Evolutionary conservation across 2,888 invertebrate genomes (phyloP), one percentile per base, ranked within the genome.

Genomic region (Parapristionchus giblindavisi): DNA sequence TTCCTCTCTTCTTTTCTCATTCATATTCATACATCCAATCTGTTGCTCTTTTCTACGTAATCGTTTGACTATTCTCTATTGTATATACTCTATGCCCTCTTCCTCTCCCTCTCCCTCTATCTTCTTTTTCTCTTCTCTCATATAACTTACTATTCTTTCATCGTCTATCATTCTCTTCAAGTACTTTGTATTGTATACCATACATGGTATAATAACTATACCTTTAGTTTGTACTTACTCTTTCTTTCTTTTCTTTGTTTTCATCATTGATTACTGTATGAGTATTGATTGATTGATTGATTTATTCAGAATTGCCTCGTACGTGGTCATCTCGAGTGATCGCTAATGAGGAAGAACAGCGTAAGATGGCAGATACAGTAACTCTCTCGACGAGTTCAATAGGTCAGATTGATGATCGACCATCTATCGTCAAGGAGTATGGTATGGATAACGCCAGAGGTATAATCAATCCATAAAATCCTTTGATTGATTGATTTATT

Each of bases 41-140:
- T n/a, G n/a, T n/a, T n/a, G n/a, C n/a, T n/a, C 60, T 36, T 21
- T 60, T 60, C 60, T 60, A 36, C 60, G 34, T 60, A 36, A 60
- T 60, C 60, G 34, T 34, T 11, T 1, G 60, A 60, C 21, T 5
- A 21, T 14, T 8, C 17, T 17, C 8, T 14, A 17, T 43, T 14
- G 43, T 43, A 14, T 17, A 14, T 43, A 43, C 43, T 17, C 17
- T 17, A 17, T 17, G 8, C 43, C 17, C 43, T 43, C 43, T 43
- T 17, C 43, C 43, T 43, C 11, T 43, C 17, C 43, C 43, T 43
- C 43, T 14, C 17, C 43, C 43, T 43, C 43, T 43, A 14, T 43
- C 43, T 43, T 17, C 43, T 17, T 17, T 14, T 14, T 43, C 43
- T 43, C 43, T 8, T 8, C 43, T 14, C 43, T 43, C 17, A 43